Conservation (phyloP, 2,113 vertebrate species). For the Loxodonta africana region DNA sequence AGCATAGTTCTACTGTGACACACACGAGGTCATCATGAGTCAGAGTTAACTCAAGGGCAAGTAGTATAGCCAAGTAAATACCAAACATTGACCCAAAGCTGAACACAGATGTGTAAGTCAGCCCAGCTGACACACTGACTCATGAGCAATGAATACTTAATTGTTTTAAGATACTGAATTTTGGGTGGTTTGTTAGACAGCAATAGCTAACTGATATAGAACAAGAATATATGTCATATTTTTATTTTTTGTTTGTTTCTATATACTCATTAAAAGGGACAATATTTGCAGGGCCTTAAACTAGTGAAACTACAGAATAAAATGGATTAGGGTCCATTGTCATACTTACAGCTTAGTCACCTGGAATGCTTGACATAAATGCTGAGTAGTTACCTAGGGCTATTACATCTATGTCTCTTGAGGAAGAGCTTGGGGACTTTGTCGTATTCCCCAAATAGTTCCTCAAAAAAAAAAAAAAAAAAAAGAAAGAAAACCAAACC, state of each 20-base stretch:
- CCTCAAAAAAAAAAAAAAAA: background rate
- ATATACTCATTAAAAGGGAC: background rate
- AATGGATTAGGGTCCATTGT: background rate
- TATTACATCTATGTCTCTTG: background rate
- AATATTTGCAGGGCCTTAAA: background rate
- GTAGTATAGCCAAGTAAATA: background rate
- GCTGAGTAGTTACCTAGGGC: background rate
- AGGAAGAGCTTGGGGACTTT: background rate
- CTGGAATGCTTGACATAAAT: background rate
- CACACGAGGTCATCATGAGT: background rate
- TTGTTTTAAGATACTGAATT: background rate
- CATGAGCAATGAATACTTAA: background rate
- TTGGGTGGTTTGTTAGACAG: background rate
- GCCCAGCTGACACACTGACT: background rate
- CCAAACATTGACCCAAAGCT: background rate
- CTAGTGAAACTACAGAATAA: background rate
- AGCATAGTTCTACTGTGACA: background rate
- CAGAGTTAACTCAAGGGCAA: too few species aligned
- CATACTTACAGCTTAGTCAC: background rate
- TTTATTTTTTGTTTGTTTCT: slow-evolving; percentile 8
- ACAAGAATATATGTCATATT: background rate
- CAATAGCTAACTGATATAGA: background rate
- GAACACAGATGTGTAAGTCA: background rate
- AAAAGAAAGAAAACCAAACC: too few species aligned
- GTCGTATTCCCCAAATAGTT: background rate